Evolutionary conservation across 2,888 invertebrate genomes (phyloP), one percentile per base, ranked within the genome.

Genomic region (Prostheceraeus crozeri): DNA sequence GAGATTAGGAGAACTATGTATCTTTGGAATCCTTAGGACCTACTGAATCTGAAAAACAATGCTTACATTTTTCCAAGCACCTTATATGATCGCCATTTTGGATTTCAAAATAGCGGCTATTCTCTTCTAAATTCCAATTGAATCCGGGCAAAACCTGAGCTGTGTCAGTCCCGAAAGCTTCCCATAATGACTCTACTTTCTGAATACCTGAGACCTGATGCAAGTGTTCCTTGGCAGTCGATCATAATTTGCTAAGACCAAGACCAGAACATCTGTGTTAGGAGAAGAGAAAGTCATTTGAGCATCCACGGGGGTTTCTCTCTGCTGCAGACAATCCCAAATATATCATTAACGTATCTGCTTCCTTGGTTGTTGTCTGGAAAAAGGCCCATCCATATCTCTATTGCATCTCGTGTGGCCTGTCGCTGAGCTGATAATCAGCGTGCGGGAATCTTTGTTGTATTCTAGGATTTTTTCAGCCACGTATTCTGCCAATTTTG

Each of bases 391-490:
- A n/a, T n/a, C 4, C 23, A 48, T 11, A 21, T 48, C 19, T 57
- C 30, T 25, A 33, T 59, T 59, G 55, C 31, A 57, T 23, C n/a
- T 58, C 35, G 59, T 59, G 10, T 57, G 30, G 6, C 59, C 59
- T 16, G 59, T 30, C 19, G 55, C 21, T 30, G 59, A 59, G 11
- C 53, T 59, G 55, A 59, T 59, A 53, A 59, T 25, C 59, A 59
- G 25, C 21, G 27, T 11, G 11, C 11, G 54, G 11, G 56, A 59
- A 19, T 3, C 19, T 8, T 30, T 59, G 30, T 59, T 60, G 56
- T 59, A 59, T 19, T 60, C 57, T 10, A 61, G 27, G 11, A 48
- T 60, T 25, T 60, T 60, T 4, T 16, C 58, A 36, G 59, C 59
- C 33, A 59, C 57, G 25, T 59, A 59, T 11, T 60, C 16, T 3